Evolutionary conservation across 2,113 vertebrate species (phyloP).

Genomic region (Equus przewalskii): DNA sequence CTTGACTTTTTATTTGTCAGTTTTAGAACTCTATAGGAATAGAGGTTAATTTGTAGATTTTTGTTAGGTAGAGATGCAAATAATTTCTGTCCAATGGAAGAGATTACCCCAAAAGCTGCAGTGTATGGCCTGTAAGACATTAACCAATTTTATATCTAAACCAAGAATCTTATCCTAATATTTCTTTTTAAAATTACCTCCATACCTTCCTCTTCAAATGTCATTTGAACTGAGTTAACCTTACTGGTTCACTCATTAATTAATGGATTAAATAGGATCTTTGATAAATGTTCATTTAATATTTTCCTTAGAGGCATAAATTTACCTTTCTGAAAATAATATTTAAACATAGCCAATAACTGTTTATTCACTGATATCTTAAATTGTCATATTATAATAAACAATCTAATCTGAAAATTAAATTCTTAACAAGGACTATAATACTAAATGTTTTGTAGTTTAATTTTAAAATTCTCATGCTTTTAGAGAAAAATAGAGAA

Average conservation of each 20-base stretch:
- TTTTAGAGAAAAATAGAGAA: not conserved
- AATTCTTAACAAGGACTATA: not conserved
- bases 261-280: not conserved
- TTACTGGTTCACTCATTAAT: not conserved
- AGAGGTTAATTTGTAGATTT: not conserved
- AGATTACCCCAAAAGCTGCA: not conserved
- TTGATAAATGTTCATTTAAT: not conserved
- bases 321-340: slow-evolving; percentile 31
- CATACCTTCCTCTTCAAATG: not conserved
- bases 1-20: not conserved
- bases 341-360: not conserved
- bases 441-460: not conserved
- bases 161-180: not conserved
- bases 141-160: not conserved
- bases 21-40: not conserved
- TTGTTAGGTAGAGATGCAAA: not conserved
- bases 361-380: not conserved
- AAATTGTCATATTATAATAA: not conserved
- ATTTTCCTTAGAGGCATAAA: not conserved
- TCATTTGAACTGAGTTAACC: not conserved
- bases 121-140: not conserved
- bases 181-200: not conserved
- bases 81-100: not conserved
- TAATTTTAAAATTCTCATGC: slow-evolving; percentile 15
- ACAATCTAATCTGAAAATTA: not conserved